phyloP scores from a whole-genome alignment of 2,888 invertebrate genomes.

The Nemotelus nigrinus region DNA sequence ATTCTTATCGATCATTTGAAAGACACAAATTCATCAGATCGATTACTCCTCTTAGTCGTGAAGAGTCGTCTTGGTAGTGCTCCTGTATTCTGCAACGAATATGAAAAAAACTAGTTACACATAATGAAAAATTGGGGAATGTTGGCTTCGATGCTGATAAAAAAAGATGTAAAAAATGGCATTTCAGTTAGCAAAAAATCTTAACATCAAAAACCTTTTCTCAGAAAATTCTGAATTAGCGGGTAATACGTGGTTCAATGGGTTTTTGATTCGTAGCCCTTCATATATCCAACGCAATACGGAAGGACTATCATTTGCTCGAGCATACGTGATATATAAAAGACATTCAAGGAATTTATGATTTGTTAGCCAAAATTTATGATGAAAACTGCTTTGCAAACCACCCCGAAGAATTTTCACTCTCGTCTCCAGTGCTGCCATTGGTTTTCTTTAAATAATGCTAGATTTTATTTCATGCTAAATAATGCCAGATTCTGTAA shows the following conservation, averaged over 20 bases:
- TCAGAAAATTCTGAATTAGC: not conserved
- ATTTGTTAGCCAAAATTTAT: conserved; percentile 53
- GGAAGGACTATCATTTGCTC: conserved; percentile 55
- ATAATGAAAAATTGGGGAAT: conserved; percentile 52
- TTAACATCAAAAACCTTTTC: not conserved
- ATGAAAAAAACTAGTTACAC: conserved; percentile 51
- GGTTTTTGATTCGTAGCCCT: conserved; percentile 31
- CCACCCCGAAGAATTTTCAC: conserved; percentile 51
- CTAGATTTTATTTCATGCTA: too few relatives aligned
- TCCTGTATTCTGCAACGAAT: conserved; percentile 18
- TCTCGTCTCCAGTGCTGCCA: too few relatives aligned
- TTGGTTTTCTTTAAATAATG: too few relatives aligned
- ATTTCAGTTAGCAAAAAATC: conserved; percentile 53
- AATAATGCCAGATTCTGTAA: too few relatives aligned
- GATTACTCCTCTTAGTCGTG: too few relatives aligned
- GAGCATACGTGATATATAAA: conserved; percentile 55
- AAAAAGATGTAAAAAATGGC: conserved; percentile 53
- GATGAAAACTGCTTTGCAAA: conserved; percentile 54
- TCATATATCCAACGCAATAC: conserved; percentile 55
- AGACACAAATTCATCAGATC: too few relatives aligned
- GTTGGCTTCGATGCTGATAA: conserved; percentile 53
- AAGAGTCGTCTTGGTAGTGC: conserved; percentile 45
- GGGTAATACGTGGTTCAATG: not conserved
- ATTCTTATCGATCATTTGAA: too few relatives aligned
- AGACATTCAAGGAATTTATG: conserved; percentile 52